A percentile compares a stretch with the other conserved stretches of the same genome.
phyloP scores from a whole-genome alignment of 2,113 vertebrate species.

The Cavia aperea region DNA sequence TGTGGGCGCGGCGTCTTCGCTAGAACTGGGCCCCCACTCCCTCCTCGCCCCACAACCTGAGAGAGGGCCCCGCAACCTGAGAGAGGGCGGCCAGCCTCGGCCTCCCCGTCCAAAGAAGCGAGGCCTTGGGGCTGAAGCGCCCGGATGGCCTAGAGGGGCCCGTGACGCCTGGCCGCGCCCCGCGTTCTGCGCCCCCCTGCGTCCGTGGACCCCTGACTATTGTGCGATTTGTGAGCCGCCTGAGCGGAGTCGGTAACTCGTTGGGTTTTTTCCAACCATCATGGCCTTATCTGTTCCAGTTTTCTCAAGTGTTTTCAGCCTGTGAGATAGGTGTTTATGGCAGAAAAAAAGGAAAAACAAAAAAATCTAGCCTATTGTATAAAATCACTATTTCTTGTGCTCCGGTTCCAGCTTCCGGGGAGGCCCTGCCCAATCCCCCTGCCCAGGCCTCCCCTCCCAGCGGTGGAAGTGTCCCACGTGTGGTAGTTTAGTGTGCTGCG shows the following conservation, averaged over 20 bases:
- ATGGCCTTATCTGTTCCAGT: slow-evolving; percentile 79
- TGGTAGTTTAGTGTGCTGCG: slow-evolving; percentile 72
- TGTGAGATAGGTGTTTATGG: slow-evolving; percentile 76
- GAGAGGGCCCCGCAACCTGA: slow-evolving; percentile 18
- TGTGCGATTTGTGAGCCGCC: slow-evolving; percentile 72
- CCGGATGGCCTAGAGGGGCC: background rate
- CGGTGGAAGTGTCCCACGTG: slow-evolving; percentile 66
- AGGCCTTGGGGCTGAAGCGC: slow-evolving; percentile 17
- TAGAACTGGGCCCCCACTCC: slow-evolving; percentile 43
- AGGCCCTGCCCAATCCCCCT: slow-evolving; percentile 45
- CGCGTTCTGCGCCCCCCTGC: slow-evolving; percentile 42
- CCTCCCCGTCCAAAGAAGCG: slow-evolving; percentile 67
- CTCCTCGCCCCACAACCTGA: slow-evolving; percentile 26
- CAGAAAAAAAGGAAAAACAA: slow-evolving; percentile 45
- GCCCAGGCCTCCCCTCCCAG: slow-evolving; percentile 45
- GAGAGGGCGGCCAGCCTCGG: background rate
- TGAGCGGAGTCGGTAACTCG: slow-evolving; percentile 69
- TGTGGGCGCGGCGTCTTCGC: slow-evolving; percentile 59
- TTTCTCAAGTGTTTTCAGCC: slow-evolving; percentile 74
- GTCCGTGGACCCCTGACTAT: slow-evolving; percentile 68
- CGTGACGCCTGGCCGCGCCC: background rate
- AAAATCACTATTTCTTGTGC: slow-evolving; percentile 75
- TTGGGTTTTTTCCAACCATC: slow-evolving; percentile 77
- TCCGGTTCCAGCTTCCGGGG: slow-evolving; percentile 66
- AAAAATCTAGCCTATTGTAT: slow-evolving; percentile 64